phyloP scores from a whole-genome alignment of 2,113 vertebrate species.

The Nibea coibor region DNA sequence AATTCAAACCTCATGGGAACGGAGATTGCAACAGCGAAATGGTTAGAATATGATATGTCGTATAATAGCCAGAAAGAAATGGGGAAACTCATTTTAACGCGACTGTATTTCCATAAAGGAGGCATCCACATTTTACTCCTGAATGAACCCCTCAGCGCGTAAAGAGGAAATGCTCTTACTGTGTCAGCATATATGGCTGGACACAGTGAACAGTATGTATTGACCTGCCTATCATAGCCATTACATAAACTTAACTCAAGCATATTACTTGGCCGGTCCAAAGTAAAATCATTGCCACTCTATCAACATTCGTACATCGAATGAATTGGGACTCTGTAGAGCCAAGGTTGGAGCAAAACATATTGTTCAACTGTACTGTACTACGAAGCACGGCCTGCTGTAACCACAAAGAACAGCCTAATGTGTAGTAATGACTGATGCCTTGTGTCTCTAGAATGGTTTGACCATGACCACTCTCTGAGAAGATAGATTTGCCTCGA shows the following conservation, averaged over 20 bases:
- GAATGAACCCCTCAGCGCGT: not conserved
- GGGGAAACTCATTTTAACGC: constrained; percentile 26
- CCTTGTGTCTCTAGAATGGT: constrained; percentile 52
- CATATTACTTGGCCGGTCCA: not conserved
- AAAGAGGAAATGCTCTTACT: constrained; percentile 6
- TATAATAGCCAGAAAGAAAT: constrained; percentile 31
- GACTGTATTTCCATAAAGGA: constrained; percentile 33
- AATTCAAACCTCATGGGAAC: constrained; percentile 45
- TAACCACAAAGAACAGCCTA: constrained; percentile 28
- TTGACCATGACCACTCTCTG: constrained; percentile 71
- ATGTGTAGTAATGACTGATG: constrained; percentile 63
- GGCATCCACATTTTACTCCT: not conserved
- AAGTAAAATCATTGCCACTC: not conserved
- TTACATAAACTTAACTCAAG: not conserved
- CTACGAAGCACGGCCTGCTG: not conserved
- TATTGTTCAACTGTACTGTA: constrained; percentile 11
- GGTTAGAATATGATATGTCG: constrained; percentile 21
- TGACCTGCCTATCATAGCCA: not conserved
- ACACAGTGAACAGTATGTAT: constrained; percentile 1
- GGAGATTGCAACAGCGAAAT: constrained; percentile 16
- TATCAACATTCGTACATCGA: constrained; percentile 1
- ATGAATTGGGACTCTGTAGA: not conserved
- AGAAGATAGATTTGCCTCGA: constrained; percentile 73
- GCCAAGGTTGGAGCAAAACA: constrained; percentile 10
- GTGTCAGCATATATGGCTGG: constrained; percentile 3